Base-by-base conservation (phyloP, 2,797 vertebrate genomes). In the Semaprochilodus insignis region DNA sequence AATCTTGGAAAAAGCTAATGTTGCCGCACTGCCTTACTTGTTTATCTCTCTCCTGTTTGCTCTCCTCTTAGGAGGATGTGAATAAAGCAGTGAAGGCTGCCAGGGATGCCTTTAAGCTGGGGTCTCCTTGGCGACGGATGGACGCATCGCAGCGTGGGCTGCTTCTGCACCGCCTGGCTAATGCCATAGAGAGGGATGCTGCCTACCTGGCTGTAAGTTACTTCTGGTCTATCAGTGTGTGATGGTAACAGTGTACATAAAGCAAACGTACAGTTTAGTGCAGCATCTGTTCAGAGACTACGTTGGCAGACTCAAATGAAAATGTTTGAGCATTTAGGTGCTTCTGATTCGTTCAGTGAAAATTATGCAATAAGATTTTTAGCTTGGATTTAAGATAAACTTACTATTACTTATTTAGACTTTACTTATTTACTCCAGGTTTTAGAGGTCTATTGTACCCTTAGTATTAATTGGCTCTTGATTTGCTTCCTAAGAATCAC, bases 71-170 rank as follows among this genome's bases (percentile, higher is more conserved):
- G 98, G 95, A 91, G 3, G 98, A 99, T 0, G 97, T 99, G 57
- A 94, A 99, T 82, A 97, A 93, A 87, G 98, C 98, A 0, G 97
- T 99, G 21, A 92, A 95, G 83, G 97, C 97, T 6, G 98, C 97
- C 34, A 92, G 81, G 40, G 89, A 95, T 0, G 98, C 98, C 0
- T 99, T 99, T 86, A 93, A 89, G 81, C 86, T 97, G 75, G 98
- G 98, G 19, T 99, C 97, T 0, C 97, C 97, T 7, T 99, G 98
- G 98, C 93, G 98, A 85, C 95, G 95, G 81, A 97, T 95, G 96
- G 97, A 99, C 0, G 97, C 98, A 0, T 99, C 98, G 0, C 89
- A 97, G 0, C 94, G 98, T 0, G 97, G 97, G 69, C 90, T 94
- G 48, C 94, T 99, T n/a, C 89, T 99, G 69, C 85, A 88, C 89